Conservation (phyloP, 37 sponge, comb jelly and placozoan species). For the Eunapius fragilis region DNA sequence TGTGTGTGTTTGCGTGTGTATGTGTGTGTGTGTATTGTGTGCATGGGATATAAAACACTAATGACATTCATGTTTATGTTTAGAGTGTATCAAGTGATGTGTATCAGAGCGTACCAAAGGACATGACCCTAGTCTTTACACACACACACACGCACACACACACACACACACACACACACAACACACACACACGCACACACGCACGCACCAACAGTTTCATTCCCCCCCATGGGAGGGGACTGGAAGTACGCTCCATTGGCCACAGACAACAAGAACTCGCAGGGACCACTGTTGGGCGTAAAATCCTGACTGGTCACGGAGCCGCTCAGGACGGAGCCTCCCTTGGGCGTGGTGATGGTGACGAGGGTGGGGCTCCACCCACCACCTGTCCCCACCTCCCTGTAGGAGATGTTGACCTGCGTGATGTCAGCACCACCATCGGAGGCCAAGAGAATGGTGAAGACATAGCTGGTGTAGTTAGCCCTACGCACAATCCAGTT, state of each 20-base stretch:
- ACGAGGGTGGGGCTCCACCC: background rate
- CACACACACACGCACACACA: background rate
- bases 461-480: background rate
- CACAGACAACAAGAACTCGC: background rate
- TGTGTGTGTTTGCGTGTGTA: too few relatives aligned
- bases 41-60: too few relatives aligned
- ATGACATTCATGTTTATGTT: too few relatives aligned
- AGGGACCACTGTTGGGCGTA: background rate
- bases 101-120: background rate
- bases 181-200: background rate
- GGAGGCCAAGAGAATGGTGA: background rate
- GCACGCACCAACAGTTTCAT: background rate
- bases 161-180: background rate
- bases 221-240: background rate
- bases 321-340: background rate
- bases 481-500: background rate
- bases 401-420: background rate
- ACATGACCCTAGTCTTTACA: background rate
- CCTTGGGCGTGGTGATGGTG: background rate
- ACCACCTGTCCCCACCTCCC: background rate
- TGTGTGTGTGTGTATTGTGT: too few relatives aligned
- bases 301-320: background rate
- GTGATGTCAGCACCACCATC: background rate
- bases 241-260: background rate
- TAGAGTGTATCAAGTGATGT: too few relatives aligned